Conservation (phyloP, 2,113 vertebrate species). For the Gymnocephalus cernua region DNA sequence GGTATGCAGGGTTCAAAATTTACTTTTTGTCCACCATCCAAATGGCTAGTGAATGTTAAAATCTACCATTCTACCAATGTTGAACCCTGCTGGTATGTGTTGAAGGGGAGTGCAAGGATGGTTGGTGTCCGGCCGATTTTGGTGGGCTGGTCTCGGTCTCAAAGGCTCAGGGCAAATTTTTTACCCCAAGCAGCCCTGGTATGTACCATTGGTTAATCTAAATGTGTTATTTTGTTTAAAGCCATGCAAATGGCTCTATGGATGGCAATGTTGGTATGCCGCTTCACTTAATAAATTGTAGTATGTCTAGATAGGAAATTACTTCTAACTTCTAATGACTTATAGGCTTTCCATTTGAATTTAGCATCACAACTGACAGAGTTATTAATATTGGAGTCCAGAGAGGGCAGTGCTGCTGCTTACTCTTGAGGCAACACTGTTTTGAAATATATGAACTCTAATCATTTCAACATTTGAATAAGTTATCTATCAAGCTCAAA, state of each 20-base stretch:
- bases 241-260: too few relatives aligned
- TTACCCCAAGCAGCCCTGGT: too few relatives aligned
- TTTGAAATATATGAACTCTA: constrained; percentile 61
- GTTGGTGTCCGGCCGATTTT: too few relatives aligned
- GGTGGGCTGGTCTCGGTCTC: too few relatives aligned
- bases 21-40: too few relatives aligned
- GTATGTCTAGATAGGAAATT: constrained; percentile 39
- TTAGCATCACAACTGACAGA: constrained; percentile 38
- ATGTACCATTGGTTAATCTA: neutral
- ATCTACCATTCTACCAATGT: too few relatives aligned
- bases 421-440: constrained; percentile 44
- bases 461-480: constrained; percentile 65
- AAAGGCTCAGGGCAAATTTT: too few relatives aligned
- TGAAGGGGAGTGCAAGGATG: too few relatives aligned
- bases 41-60: too few relatives aligned
- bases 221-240: neutral
- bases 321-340: constrained; percentile 44
- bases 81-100: too few relatives aligned
- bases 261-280: neutral
- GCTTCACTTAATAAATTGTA: constrained; percentile 30
- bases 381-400: constrained; percentile 56
- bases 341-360: constrained; percentile 57
- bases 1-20: too few relatives aligned
- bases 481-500: constrained; percentile 59
- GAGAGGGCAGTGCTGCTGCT: constrained; percentile 42